These are phyloP conservation scores for Amphilophus citrinellus DNA, from an alignment of 2,113 vertebrate genomes.

Conservation along the genomic window DNA sequence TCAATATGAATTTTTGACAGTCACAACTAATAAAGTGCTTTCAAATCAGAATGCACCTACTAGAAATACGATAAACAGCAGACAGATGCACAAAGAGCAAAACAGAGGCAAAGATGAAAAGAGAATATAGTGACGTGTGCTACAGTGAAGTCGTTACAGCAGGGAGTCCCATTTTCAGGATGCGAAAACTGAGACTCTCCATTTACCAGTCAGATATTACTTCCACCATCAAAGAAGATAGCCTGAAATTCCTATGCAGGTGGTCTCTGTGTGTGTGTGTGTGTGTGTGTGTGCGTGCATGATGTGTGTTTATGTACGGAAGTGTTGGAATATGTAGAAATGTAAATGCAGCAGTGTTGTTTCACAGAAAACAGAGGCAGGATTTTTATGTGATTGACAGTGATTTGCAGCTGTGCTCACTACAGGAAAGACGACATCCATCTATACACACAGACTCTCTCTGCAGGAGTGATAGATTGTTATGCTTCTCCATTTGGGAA, in stretches of 20 bases:
- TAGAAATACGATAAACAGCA: not conserved
- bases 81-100: not conserved
- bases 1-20: not conserved
- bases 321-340: constrained; percentile 7
- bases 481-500: constrained; percentile 67
- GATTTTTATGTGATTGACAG: constrained; percentile 59
- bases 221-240: constrained; percentile 39
- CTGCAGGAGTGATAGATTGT: constrained; percentile 61
- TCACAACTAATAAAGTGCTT: not conserved
- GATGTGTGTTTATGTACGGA: not conserved
- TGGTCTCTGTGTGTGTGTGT: constrained; percentile 22
- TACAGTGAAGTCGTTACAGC: constrained; percentile 34
- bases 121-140: constrained; percentile 23
- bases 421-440: constrained; percentile 45
- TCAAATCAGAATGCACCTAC: not conserved
- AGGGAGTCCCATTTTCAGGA: constrained; percentile 26
- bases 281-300: not conserved
- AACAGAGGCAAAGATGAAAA: constrained; percentile 21
- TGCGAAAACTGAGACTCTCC: constrained; percentile 22
- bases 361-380: constrained; percentile 42
- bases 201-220: constrained; percentile 45
- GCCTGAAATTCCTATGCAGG: constrained; percentile 38
- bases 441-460: constrained; percentile 31
- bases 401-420: constrained; percentile 62
- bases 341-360: constrained; percentile 26